phyloP scores from a whole-genome alignment of 2,113 vertebrate species.

The Aegotheles bennettii region DNA sequence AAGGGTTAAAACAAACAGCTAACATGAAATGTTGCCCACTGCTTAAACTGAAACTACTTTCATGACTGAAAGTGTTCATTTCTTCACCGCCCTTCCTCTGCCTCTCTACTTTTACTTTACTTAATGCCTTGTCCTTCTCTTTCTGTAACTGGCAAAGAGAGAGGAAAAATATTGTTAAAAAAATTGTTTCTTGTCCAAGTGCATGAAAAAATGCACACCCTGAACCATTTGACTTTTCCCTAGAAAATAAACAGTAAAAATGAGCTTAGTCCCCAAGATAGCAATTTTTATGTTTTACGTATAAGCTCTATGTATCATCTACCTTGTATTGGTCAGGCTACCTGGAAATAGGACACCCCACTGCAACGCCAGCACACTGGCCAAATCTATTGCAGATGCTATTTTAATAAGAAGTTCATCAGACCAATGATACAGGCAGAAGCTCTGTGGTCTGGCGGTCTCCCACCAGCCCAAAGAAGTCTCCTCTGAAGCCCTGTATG shows the following conservation, averaged over 20 bases:
- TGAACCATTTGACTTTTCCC: not conserved
- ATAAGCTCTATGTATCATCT: not conserved
- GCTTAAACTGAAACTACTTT: conserved; percentile 37
- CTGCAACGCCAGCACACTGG: not conserved
- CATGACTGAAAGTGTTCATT: not conserved
- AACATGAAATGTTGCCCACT: not conserved
- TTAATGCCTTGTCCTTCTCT: not conserved
- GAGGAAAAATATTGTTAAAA: not conserved
- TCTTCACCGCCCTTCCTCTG: conserved; percentile 7
- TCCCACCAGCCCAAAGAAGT: not conserved
- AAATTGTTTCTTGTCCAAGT: not conserved
- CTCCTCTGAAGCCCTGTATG: not conserved
- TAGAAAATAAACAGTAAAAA: not conserved
- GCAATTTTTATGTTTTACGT: not conserved
- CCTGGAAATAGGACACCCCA: not conserved
- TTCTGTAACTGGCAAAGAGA: not conserved
- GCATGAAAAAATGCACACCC: not conserved
- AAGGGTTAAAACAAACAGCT: not conserved
- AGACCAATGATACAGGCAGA: not conserved
- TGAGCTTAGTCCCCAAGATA: fast-evolving
- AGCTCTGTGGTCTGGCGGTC: not conserved
- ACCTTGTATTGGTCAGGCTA: not conserved
- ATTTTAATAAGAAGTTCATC: no score
- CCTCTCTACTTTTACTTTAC: conserved; percentile 38
- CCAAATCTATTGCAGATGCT: not conserved